Base-by-base conservation (phyloP, 2,113 vertebrate species). In the Nasalis larvatus region DNA sequence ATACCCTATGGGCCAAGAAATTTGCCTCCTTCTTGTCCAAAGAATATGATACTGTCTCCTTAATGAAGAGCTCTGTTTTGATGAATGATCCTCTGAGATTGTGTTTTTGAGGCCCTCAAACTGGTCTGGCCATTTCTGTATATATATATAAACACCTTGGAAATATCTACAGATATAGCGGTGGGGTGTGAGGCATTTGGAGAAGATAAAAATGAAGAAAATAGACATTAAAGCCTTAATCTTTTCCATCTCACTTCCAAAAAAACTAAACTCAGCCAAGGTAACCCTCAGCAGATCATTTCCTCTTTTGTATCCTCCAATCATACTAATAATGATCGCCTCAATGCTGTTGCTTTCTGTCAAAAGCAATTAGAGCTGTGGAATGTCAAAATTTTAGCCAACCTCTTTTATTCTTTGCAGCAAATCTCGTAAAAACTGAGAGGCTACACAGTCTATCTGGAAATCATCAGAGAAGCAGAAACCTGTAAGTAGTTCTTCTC, bases 381-480 rank as follows among this genome's bases (percentile, higher is more conserved):
- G 6, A 21, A 93, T 47, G 17, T 30, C 83, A 45, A 84, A 60
- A 47, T 37, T 68, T 91, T 47, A 86, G 54, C 8, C 30, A 80
- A 52, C 8, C 16, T 54, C 52, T 56, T 90, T 91, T n/a, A 68
- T 86, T 68, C 30, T 86, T 97, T 82, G 10, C 8, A 32, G 93
- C 68, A 92, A 12, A 84, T 77, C 25, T 86, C 14, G 1, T 91
- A 84, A 52, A 52, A 60, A 93, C 4, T 21, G 68, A 23, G 52
- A 77, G 27, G 4, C 30, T 60, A 23, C 18, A 13, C 1, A 86
- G 42, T 89, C 42, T 56, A 71, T 73, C 89, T 56, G 60, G 20
- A 89, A 82, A 89, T 94, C n/a, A 77, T 13, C 32, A 47, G 35
- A 94, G 74, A 92, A 30, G 5, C 66, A 86, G 80, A 89, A 93